Conservation (phyloP, 2,888 invertebrate species). For the Drosophila villosipedis region DNA sequence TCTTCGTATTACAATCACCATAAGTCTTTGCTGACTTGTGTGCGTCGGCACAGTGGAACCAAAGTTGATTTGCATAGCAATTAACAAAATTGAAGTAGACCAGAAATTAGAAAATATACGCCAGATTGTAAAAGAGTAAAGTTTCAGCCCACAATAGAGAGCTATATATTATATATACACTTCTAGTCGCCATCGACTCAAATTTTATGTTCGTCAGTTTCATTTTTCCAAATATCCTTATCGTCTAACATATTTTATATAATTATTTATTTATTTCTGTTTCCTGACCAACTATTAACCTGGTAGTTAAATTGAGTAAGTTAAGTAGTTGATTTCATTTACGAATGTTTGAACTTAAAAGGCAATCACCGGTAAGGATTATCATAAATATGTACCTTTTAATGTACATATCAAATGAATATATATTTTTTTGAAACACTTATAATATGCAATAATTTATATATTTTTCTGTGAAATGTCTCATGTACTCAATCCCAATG, state of each 20-base stretch:
- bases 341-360: background rate
- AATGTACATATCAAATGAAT: background rate
- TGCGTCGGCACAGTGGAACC: constrained; percentile 30
- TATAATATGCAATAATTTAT: background rate
- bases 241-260: background rate
- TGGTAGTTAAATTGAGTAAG: background rate
- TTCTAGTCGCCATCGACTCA: background rate
- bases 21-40: constrained; percentile 54
- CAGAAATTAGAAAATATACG: background rate
- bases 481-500: constrained; percentile 37
- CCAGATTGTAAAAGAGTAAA: background rate
- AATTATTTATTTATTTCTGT: background rate
- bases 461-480: background rate
- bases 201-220: background rate
- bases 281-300: background rate
- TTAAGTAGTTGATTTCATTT: background rate
- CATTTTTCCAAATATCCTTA: background rate
- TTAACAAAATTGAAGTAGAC: background rate
- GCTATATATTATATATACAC: fast-evolving
- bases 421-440: background rate
- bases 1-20: constrained; percentile 60
- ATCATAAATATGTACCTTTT: background rate
- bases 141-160: too few relatives aligned
- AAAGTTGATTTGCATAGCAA: background rate
- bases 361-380: too few relatives aligned